Base-by-base conservation (phyloP, 1,140 invertebrate species). In the Luehdorfia chinensis region DNA sequence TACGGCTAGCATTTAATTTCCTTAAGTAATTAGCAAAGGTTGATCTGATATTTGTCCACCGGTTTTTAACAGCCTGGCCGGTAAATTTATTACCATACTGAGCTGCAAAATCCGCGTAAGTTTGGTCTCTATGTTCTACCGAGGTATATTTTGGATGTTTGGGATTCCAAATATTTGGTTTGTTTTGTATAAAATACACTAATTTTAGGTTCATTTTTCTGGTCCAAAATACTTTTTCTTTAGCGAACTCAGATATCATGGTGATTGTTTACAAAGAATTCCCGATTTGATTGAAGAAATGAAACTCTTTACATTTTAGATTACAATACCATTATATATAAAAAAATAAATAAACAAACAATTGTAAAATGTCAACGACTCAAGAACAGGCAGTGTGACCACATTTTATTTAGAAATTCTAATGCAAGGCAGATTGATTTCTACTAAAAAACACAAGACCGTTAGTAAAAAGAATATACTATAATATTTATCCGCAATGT, bases 211-310 rank as follows among this genome's bases (percentile, higher is more conserved):
- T 85, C 81, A 85, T 85, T 51, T 79, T 81, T 50, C 68, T 55
- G 1, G 81, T 81, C 81, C 81, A 85, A 57, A 80, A 83, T 0
- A 85, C 77, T 58, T 79, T 84, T 59, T 85, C 81, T 64, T 85
- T 84, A 19, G 63, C 78, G 53, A 85, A 85, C 31, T 85, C 81
- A 0, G 79, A 71, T 41, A 78, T 65, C 81, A 85, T 85, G 49
- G 36, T 67, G 19, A 48, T 21, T 27, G n/a, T 9, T 5, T n/a
- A n/a, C n/a, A n/a, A n/a, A n/a, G n/a, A n/a, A n/a, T n/a, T n/a
- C n/a, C n/a, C n/a, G n/a, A n/a, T n/a, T n/a, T n/a, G n/a, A n/a
- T n/a, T n/a, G n/a, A n/a, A n/a, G n/a, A n/a, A n/a, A n/a, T n/a
- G n/a, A n/a, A n/a, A n/a, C n/a, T n/a, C n/a, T n/a, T n/a, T n/a